Base-by-base conservation (phyloP, 1,140 invertebrate genomes). In the Contarinia nasturtii region DNA sequence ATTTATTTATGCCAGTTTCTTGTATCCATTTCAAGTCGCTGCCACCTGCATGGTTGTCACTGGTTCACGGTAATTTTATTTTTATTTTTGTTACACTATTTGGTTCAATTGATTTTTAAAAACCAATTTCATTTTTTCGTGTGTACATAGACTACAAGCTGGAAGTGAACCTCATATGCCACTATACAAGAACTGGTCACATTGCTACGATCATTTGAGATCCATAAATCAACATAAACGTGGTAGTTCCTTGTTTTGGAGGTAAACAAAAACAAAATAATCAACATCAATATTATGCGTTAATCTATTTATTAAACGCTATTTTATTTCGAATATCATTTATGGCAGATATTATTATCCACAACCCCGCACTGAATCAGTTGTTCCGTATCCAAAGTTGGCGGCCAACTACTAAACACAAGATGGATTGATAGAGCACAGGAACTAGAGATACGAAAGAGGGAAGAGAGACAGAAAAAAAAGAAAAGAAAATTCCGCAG, bases 11-110 rank as follows among this genome's bases (percentile, higher is more conserved):
- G 79, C 82, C 22, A 79, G 78, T 48, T 74, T 86, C 27, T 57
- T 90, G 34, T 92, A 93, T 64, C 87, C 87, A 17, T 77, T 91
- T 55, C 75, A 80, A 60, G 80, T 93, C 14, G 85, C 92, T 1
- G 82, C 82, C 33, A 83, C 84, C 51, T 87, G 87, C 58, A 89
- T 89, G 80, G 74, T 78, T 50, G 80, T 91, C 2, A 82, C 79
- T 48, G 75, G 82, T 45, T 76, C 76, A n/a, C 76, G 76, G 73
- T 75, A 56, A 68, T 68, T 61, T 49, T 17, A 52, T 40, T 44
- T 27, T 27, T 27, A 27, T 27, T 5, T 27, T 27, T 27, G 36
- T 47, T 37, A 37, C 33, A 22, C 11, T 45, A n/a, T 49, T 33
- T 48, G 15, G 46, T 12, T 44, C 21, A 45, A 48, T 37, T 43